Evolutionary conservation across 2,888 invertebrate species (phyloP), one percentile per base, ranked within the genome.

Genomic region (Heliothis peltigera): DNA sequence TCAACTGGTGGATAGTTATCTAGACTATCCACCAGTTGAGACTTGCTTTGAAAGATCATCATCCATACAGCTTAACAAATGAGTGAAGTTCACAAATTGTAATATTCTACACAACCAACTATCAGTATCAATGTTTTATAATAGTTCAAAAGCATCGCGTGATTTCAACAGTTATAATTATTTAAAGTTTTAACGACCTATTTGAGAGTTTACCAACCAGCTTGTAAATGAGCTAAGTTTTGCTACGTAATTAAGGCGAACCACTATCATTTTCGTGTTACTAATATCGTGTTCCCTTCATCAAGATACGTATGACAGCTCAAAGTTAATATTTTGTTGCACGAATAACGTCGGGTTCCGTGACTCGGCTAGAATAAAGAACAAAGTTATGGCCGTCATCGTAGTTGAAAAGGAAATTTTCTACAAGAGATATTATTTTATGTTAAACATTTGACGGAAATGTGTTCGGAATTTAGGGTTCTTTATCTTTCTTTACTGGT

Each of bases 291-390:
- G 84, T 69, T 79, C 64, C 79, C 73, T 68, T 76, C 72, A 89
- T 89, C 87, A 83, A 87, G 83, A 83, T 85, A 81, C 59, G 81
- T 82, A 84, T 84, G 87, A 86, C 87, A 85, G 87, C 75, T 69
- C 64, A 79, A 80, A 77, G 80, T 80, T 82, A 86, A 86, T 86
- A 85, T 81, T 82, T 75, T 66, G 79, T 78, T 76, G 83, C 86
- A 86, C 84, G 85, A 82, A 85, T 68, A 59, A 49, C 58, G 56
- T 21, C 12, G 63, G 35, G 52, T 70, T 70, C 67, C 72, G 77
- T 79, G 77, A 72, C 66, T 70, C 19, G 7, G 61, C 48, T 62
- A 17, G 55, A 63, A 78, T 66, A 75, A 73, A 61, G 60, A 64
- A 66, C 49, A 49, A 74, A 73, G 54, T 74, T 69, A 74, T 64